Base-by-base conservation (phyloP, 1,140 invertebrate genomes). In the Rhizoglyphus robini region DNA sequence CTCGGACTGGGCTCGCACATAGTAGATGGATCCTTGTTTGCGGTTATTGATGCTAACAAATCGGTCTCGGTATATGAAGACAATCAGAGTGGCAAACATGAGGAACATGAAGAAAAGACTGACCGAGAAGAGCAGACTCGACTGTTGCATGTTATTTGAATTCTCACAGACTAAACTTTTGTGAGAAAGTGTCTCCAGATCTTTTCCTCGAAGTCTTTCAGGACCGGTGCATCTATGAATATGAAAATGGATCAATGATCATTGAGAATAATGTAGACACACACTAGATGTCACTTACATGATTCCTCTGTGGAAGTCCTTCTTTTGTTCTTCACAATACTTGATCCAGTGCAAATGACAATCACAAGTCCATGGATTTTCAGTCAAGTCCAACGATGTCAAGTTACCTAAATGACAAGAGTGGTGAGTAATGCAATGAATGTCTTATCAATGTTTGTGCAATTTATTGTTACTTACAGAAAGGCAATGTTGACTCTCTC, bases 281-380 rank as follows among this genome's bases (percentile, higher is more conserved):
- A 0, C 8, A 38, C 30, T n/a, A n/a, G 30, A 31, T 61, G 27
- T 32, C 29, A 57, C 2, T n/a, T 48, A 48, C 63, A 3, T 30
- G 18, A 47, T 20, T 23, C 20, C 41, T 29, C n/a, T 31, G 23
- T 31, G 5, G 23, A 49, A 46, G 25, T 8, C 58, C 32, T n/a
- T 68, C 34, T 30, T 38, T 4, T 29, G 58, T 65, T 5, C 47
- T 1, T 66, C 18, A 51, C 69, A 71, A 5, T 67, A 34, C n/a
- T 54, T 61, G 13, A 70, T 58, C 70, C 70, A 71, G 5, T 30
- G 65, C 38, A 71, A 29, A 51, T 59, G 46, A 31, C 70, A 71
- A 36, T 71, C 69, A 59, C 70, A 71, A 23, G 27, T 29, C 69
- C 67, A 70, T 11, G 69, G 70, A 65, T 71, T 71, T 27, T 59